phyloP scores from a whole-genome alignment of 1,140 invertebrate species.

The Drosophila parabipectinata region DNA sequence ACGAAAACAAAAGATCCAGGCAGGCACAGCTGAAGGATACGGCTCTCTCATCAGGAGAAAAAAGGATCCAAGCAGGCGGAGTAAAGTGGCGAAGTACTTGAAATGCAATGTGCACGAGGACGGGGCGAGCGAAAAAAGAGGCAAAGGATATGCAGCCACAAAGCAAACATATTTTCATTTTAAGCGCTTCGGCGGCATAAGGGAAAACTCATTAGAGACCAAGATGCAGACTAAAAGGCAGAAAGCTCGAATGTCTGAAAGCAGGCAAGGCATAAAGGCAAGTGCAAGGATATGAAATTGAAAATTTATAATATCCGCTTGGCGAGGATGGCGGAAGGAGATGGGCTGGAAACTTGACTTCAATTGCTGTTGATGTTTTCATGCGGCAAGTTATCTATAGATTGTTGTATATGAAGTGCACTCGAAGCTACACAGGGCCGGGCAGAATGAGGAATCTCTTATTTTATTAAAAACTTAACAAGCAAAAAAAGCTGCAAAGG shows the following conservation, averaged over 20 bases:
- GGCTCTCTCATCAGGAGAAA: constrained; percentile 48
- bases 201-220: constrained; percentile 75
- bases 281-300: constrained; percentile 63
- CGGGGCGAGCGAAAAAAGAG: constrained; percentile 6
- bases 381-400: constrained; percentile 69
- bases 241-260: constrained; percentile 13
- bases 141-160: constrained; percentile 35
- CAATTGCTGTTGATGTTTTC: constrained; percentile 75
- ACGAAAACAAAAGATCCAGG: constrained; percentile 41
- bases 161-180: constrained; percentile 79
- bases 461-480: constrained; percentile 76
- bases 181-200: constrained; percentile 55
- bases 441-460: constrained; percentile 56
- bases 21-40: constrained; percentile 55
- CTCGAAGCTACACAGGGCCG: background rate
- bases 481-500: constrained; percentile 67
- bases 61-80: constrained; percentile 35
- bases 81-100: constrained; percentile 60
- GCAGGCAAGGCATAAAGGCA: constrained; percentile 7
- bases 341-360: constrained; percentile 43
- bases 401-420: constrained; percentile 35
- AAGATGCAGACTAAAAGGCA: constrained; percentile 37
- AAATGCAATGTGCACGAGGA: constrained; percentile 38
- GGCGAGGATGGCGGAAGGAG: background rate
- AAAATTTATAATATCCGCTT: constrained; percentile 79